Base-by-base conservation (phyloP, 2,797 vertebrate genomes). In the Pempheris klunzingeri region DNA sequence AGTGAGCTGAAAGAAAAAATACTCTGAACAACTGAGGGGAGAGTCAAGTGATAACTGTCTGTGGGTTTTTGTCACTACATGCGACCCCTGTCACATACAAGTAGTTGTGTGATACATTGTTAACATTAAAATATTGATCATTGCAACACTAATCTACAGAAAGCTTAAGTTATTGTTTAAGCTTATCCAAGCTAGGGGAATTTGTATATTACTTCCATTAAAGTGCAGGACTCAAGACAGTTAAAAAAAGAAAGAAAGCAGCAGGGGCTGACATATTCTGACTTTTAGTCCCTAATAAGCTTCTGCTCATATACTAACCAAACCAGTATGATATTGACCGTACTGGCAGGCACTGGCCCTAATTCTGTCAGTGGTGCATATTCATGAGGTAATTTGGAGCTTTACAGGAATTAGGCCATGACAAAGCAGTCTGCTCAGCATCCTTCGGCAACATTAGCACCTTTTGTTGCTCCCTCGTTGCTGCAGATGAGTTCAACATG, bases 331-430 rank as follows among this genome's bases (percentile, higher is more conserved):
- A 84, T 78, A 66, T 55, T 74, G 53, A 62, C 49, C 38, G 58
- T 24, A 76, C 76, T 63, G 81, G 87, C 85, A 87, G 77, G 69
- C 67, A 65, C 61, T 86, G 87, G 88, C 91, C 90, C 59, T 85
- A 85, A 89, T 89, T 91, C 83, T 73, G 76, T 46, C 65, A 80
- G 66, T 26, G 38, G 74, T 77, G 87, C 81, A 82, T 87, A 87
- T 90, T 90, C 84, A 91, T 81, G 44, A 72, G 64, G 78, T 90
- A 89, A 90, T 84, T 90, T 87, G 70, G 71, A 88, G 74, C 84
- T 67, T 78, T 77, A 58, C 49, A 57, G 71, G 82, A 93, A 89
- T 87, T 84, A 86, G 89, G 85, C 80, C 83, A 64, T 88, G 61
- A 80, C 84, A 78, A 83, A 26, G 76, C 88, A 77, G 82, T 87